Base-by-base conservation (phyloP, 35 echinoderm and acorn worm genomes). In the Patiria miniata region DNA sequence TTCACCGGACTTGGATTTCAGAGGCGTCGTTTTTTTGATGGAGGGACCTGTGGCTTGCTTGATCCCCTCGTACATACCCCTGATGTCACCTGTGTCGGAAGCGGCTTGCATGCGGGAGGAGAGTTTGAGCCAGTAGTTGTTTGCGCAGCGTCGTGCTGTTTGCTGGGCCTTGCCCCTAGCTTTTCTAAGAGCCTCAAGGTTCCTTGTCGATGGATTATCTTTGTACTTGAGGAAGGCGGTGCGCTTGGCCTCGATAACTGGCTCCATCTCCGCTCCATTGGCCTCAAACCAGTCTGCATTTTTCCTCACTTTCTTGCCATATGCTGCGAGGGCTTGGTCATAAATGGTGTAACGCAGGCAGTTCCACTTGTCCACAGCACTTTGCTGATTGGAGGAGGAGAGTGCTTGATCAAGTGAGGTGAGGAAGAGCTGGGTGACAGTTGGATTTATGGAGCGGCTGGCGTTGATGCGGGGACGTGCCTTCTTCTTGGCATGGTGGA, bases 231-330 rank as follows among this genome's bases (percentile, higher is more conserved):
- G 37, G 77, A 10, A 40, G 36, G 84, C 84, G 17, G 39, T 60
- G 37, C 84, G 84, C 84, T 87, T 87, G 26, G 85, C 85, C 6
- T 87, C 85, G 1, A 79, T 52, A 21, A 52, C 22, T 1, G 85
- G 77, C 32, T 78, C 34, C 39, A 78, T 22, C 7, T 8, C 34
- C 1, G 29, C 10, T n/a, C 32, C 29, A 8, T 34, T 38, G 37
- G 42, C 4, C 12, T 47, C 42, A 47, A 47, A 47, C 42, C 40
- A 79, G 36, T 39, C 40, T 44, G 34, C 40, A 8, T 79, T 87
- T 23, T 33, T 79, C 1, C 68, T 52, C 21, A 40, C 39, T 39
- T 79, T 77, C 29, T 10, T 50, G 77, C 85, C 85, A 50, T 78
- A 87, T 40, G 73, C 76, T 10, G 26, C 16, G 14, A 79, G 5